Base-by-base conservation (phyloP, 2,113 vertebrate species). In the Burhinus oedicnemus region DNA sequence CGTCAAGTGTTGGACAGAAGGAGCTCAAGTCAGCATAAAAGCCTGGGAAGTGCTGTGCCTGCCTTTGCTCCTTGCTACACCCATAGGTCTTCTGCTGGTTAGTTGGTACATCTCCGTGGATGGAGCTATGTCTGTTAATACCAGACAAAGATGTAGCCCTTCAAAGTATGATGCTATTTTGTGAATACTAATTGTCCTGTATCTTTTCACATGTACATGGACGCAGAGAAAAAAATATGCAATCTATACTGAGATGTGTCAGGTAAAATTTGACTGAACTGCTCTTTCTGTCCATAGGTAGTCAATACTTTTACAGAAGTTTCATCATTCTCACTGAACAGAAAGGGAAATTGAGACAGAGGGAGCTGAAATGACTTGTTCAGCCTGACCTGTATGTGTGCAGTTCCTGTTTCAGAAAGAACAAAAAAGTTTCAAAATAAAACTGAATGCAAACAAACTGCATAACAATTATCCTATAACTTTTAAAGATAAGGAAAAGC, bases 21-120 rank as follows among this genome's bases (percentile, higher is more conserved):
- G 52, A 95, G 16, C 44, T 72, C 75, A 82, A 87, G 62, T 78
- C 87, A 95, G 78, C 74, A 69, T 30, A 85, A 95, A 96, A 69
- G 6, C 21, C 55, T 93, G 84, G 87, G 77, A 96, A 87, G 52
- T 30, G 30, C 77, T 87, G 81, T 71, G 69, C 25, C 55, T 91
- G 65, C 23, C 14, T 79, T 66, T 87, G 42, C 42, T 93, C 42
- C 83, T 80, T 92, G 55, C 45, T 87, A 20, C 32, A 74, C 54
- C 10, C 3, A 2, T 5, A 34, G 45, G 22, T 77, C 58, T 88
- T 83, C 76, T 70, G 54, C 12, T 51, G 58, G 16, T 51, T 89
- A 14, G 60, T 12, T 62, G 65, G 20, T 61, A 61, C 22, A 75
- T 25, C 42, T 80, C 45, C 1, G 2, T 32, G 72, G 30, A 51